These are phyloP conservation scores for Quadroppia sp. DNA, from an alignment of 2,888 invertebrate genomes.

Conservation along the genomic window DNA sequence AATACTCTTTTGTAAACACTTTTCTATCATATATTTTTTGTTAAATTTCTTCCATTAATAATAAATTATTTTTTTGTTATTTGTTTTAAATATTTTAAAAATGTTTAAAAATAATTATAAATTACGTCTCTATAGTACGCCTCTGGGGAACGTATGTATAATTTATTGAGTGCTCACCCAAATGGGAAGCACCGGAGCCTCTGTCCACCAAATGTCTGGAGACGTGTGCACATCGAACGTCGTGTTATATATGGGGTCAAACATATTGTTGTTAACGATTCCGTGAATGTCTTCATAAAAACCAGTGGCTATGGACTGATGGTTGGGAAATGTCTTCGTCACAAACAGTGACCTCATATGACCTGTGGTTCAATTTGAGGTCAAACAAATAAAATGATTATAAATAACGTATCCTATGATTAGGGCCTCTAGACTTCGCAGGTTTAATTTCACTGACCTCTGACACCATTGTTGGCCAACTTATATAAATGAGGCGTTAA, in stretches of 20 bases:
- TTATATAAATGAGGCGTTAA: conserved; percentile 51
- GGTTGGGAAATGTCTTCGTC: conserved; percentile 71
- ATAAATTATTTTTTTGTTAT: too few species aligned
- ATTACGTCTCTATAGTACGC: too few species aligned
- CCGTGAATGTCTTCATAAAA: conserved; percentile 66
- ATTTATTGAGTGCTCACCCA: conserved; percentile 59
- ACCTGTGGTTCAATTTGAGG: neutral
- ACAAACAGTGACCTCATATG: conserved; percentile 51
- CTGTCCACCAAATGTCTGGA: conserved; percentile 58
- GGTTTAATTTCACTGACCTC: conserved; percentile 40
- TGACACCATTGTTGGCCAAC: conserved; percentile 51
- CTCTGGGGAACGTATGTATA: neutral
- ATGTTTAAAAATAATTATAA: too few species aligned
- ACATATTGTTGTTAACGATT: conserved; percentile 62
- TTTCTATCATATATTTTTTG: too few species aligned
- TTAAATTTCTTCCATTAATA: too few species aligned
- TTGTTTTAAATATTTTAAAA: too few species aligned
- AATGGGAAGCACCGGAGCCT: conserved; percentile 59
- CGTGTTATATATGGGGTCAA: conserved; percentile 55
- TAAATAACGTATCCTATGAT: too few species aligned
- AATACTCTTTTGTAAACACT: too few species aligned
- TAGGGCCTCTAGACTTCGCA: too few species aligned
- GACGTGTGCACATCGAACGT: conserved; percentile 52
- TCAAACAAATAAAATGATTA: neutral
- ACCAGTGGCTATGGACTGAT: conserved; percentile 67